These are phyloP conservation scores for Heliocidaris tuberculata DNA, from an alignment of 35 echinoderm and acorn worm genomes.

Conservation along the genomic window DNA sequence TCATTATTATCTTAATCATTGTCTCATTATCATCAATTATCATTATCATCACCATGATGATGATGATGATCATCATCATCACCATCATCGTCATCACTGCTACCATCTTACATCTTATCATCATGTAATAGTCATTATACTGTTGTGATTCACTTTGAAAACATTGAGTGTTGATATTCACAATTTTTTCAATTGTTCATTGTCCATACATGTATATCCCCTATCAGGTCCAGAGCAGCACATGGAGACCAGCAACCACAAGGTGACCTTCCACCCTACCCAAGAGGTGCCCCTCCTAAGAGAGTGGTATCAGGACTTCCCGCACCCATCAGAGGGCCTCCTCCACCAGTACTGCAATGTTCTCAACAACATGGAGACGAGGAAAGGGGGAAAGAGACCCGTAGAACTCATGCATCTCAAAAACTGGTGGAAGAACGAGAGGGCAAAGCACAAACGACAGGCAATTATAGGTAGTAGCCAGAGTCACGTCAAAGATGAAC, in stretches of 20 bases:
- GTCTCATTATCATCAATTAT: too few species aligned
- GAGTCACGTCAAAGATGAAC: not conserved
- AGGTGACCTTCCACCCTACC: constrained; percentile 40
- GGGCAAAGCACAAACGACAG: constrained; percentile 36
- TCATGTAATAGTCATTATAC: too few species aligned
- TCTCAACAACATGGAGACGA: not conserved
- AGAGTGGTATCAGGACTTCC: constrained; percentile 29
- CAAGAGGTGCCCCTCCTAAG: constrained; percentile 42
- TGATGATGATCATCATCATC: too few species aligned
- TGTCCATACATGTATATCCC: not conserved
- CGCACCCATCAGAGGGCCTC: constrained; percentile 25
- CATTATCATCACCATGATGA: too few species aligned
- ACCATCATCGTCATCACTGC: too few species aligned
- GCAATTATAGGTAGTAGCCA: not conserved
- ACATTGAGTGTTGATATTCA: not conserved
- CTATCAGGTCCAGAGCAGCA: constrained; percentile 36
- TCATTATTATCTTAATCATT: too few species aligned
- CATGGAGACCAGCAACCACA: not conserved
- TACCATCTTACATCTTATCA: too few species aligned
- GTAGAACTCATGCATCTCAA: constrained; percentile 44
- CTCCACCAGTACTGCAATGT: constrained; percentile 39
- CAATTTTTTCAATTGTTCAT: not conserved
- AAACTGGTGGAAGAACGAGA: constrained; percentile 56
- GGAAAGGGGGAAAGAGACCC: not conserved
- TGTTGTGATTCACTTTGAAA: too few species aligned